Conservation (phyloP, 2,888 invertebrate genomes). For the Allolobophora icterica region DNA sequence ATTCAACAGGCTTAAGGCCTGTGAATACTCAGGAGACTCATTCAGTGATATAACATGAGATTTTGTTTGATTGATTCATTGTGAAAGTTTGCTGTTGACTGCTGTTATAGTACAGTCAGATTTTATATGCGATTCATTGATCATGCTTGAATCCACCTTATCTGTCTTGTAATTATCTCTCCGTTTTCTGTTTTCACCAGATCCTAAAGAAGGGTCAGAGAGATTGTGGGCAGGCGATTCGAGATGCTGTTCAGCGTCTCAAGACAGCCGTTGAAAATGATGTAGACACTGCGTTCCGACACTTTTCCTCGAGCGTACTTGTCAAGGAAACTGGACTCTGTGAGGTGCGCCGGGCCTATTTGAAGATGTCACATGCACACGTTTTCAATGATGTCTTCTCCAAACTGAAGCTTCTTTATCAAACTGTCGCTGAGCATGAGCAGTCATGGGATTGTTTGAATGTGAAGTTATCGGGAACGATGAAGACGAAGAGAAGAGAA, state of each 20-base stretch:
- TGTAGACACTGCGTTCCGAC: slow-evolving; percentile 51
- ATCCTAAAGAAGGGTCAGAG: slow-evolving; percentile 61
- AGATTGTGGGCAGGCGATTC: slow-evolving; percentile 50
- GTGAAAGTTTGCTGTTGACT: too few relatives aligned
- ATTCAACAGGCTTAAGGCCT: neutral
- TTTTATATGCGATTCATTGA: too few relatives aligned
- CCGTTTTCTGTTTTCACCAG: slow-evolving; percentile 46
- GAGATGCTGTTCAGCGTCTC: slow-evolving; percentile 49
- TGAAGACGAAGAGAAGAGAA: neutral
- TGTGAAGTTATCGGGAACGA: neutral
- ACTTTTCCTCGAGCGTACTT: slow-evolving; percentile 53
- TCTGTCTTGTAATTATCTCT: neutral
- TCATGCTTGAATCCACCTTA: neutral
- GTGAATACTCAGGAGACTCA: neutral
- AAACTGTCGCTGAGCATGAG: neutral
- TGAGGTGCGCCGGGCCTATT: slow-evolving; percentile 30
- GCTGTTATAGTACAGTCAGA: too few relatives aligned
- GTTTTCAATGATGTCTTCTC: neutral
- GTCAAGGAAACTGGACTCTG: slow-evolving; percentile 40
- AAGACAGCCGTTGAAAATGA: slow-evolving; percentile 51
- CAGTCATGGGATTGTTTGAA: neutral
- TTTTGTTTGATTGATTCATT: neutral
- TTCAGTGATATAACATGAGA: neutral
- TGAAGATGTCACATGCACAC: neutral
- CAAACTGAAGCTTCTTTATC: neutral